These are phyloP conservation scores for Zaprionus gabonicus DNA, from an alignment of 1,140 invertebrate genomes.

Conservation along the genomic window DNA sequence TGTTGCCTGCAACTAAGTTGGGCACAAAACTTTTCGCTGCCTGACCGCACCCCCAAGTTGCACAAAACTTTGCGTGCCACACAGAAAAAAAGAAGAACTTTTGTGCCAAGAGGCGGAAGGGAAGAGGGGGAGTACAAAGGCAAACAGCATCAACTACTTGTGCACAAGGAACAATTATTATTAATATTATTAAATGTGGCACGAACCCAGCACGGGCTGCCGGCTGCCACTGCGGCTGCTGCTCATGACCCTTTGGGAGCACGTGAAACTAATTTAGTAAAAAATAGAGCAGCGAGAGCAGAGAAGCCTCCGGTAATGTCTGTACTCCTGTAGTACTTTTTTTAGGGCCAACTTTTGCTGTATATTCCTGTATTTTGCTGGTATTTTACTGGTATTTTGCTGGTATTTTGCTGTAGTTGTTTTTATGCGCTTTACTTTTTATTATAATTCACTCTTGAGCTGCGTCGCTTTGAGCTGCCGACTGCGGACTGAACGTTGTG, in stretches of 20 bases:
- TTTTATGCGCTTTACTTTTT: constrained; percentile 14
- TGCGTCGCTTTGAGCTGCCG: constrained; percentile 22
- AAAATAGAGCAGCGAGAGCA: constrained; percentile 13
- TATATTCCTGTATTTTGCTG: neutral
- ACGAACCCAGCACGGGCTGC: constrained; percentile 65
- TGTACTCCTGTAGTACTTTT: neutral
- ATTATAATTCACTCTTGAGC: constrained; percentile 33
- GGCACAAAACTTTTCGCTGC: constrained; percentile 52
- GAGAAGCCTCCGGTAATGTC: constrained; percentile 16
- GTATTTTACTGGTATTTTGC: neutral
- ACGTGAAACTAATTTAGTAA: constrained; percentile 74
- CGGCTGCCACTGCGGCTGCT: constrained; percentile 46
- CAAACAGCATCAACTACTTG: constrained; percentile 31
- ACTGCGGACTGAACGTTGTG: constrained; percentile 46
- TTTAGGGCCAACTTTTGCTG: neutral
- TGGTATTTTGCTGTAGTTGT: constrained; percentile 17
- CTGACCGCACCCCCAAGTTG: constrained; percentile 49
- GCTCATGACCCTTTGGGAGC: constrained; percentile 41
- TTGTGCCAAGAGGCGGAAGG: neutral
- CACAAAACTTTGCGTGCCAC: constrained; percentile 36
- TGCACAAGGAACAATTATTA: constrained; percentile 12
- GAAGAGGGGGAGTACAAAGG: constrained; percentile 15
- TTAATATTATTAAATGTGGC: constrained; percentile 48
- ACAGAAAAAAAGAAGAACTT: neutral
- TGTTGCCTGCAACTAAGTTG: constrained; percentile 6